phyloP scores from a whole-genome alignment of 2,888 invertebrate genomes.

The Cephus pygmeus region DNA sequence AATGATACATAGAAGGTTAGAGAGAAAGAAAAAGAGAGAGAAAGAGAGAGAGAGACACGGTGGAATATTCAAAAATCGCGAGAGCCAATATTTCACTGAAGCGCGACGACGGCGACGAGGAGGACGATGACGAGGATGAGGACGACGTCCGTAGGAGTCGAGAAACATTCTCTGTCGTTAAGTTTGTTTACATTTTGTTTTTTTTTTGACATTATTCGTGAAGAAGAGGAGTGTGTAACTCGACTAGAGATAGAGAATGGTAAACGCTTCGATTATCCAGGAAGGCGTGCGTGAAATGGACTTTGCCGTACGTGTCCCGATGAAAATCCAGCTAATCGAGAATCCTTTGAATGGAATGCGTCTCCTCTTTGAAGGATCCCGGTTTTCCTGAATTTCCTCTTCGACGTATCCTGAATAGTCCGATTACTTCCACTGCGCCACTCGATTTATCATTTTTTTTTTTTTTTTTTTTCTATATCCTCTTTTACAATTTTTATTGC shows the following conservation, averaged over 20 bases:
- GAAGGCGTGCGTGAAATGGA: constrained; percentile 12
- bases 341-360: constrained; percentile 8
- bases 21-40: too few species aligned
- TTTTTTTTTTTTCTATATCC: constrained; percentile 34
- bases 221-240: too few species aligned
- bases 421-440: constrained; percentile 26
- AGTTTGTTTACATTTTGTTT: constrained; percentile 11
- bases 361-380: constrained; percentile 25
- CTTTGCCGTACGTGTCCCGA: constrained; percentile 32
- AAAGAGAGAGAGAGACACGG: neutral
- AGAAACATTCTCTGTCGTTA: constrained; percentile 2
- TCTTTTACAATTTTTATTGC: constrained; percentile 54
- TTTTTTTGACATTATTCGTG: neutral
- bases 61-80: constrained; percentile 24
- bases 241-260: constrained; percentile 7
- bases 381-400: constrained; percentile 36
- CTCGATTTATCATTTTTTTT: constrained; percentile 9
- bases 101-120: constrained; percentile 9
- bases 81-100: constrained; percentile 17
- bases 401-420: constrained; percentile 25
- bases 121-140: constrained; percentile 12
- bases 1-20: too few species aligned
- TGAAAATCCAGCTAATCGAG: constrained; percentile 34
- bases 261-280: constrained; percentile 5
- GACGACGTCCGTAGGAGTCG: constrained; percentile 8